phyloP scores from a whole-genome alignment of 1,140 invertebrate species.

The Argopecten irradians region DNA sequence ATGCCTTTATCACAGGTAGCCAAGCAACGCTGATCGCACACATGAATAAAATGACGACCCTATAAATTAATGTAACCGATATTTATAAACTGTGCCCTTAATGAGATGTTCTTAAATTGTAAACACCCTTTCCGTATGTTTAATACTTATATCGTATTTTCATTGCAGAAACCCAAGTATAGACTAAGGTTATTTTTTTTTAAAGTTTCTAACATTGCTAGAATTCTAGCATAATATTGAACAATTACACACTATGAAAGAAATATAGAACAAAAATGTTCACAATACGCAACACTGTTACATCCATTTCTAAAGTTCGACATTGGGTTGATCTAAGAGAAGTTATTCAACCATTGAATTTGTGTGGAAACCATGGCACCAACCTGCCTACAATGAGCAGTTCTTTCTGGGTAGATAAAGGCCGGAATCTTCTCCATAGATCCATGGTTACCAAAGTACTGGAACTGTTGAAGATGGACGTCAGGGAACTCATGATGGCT shows the following conservation, averaged over 20 bases:
- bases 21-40: conserved; percentile 78
- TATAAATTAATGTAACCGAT: no score
- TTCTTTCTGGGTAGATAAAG: conserved; percentile 75
- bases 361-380: conserved; percentile 41
- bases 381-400: conserved; percentile 79
- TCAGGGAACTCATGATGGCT: conserved; percentile 79
- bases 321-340: conserved; percentile 25
- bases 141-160: no score
- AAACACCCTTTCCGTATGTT: no score
- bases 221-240: background rate
- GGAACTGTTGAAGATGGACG: conserved; percentile 80
- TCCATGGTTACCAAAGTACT: conserved; percentile 81
- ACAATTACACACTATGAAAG: background rate
- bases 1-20: conserved; percentile 78
- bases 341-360: background rate
- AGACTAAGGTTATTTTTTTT: no score
- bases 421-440: conserved; percentile 77
- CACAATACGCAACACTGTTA: conserved; percentile 49
- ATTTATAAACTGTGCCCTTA: no score
- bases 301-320: background rate
- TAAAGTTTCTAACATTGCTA: background rate
- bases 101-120: no score
- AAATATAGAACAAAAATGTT: conserved; percentile 47
- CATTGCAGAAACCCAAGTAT: no score
- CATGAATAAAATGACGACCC: conserved; percentile 76